Percentiles rank a stretch among this genome's conserved stretches.
Evolutionary conservation across 2,888 invertebrate species (phyloP).

Genomic region (Lydus trimaculatus): DNA sequence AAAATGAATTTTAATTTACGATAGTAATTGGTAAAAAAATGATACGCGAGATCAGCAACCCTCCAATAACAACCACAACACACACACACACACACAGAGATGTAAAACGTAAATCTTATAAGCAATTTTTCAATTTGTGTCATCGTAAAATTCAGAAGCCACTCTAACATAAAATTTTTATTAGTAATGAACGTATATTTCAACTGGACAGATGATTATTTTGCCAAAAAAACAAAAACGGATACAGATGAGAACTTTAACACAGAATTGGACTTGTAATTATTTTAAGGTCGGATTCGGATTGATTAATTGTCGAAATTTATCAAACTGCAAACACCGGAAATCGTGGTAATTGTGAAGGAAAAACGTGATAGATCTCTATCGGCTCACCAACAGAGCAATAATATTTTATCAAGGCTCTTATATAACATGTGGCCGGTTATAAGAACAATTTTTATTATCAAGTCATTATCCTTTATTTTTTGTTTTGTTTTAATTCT

Average conservation of each 20-base stretch:
- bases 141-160: constrained; percentile 6
- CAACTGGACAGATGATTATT: not conserved
- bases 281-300: not conserved
- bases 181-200: not conserved
- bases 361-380: not conserved
- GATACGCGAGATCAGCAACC: not conserved
- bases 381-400: not conserved
- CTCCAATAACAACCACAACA: not conserved
- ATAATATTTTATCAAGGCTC: not conserved
- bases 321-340: not conserved
- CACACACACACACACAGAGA: no score
- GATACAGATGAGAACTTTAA: no score
- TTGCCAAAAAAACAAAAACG: no score
- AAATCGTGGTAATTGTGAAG: not conserved
- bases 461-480: not conserved
- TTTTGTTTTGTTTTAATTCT: no score
- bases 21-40: not conserved
- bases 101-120: not conserved
- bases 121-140: constrained; percentile 7
- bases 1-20: constrained; percentile 7
- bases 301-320: not conserved
- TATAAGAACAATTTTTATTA: no score
- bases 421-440: not conserved
- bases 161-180: not conserved
- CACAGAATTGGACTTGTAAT: not conserved